These are phyloP conservation scores for Sipha flava DNA, from an alignment of 1,140 invertebrate genomes.

Conservation along the genomic window DNA sequence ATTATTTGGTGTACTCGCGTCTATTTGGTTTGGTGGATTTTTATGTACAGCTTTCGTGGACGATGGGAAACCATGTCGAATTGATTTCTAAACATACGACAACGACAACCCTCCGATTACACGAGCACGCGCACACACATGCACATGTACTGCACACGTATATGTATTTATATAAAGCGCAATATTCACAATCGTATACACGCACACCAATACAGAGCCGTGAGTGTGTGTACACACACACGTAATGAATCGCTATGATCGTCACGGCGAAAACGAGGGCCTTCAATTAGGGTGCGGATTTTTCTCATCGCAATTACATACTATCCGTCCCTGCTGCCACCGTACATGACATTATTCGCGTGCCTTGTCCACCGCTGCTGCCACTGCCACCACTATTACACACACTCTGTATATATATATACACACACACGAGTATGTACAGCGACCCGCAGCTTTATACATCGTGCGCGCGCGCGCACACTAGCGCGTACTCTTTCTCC, in stretches of 20 bases:
- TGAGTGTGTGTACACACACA: no score
- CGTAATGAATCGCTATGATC: background rate
- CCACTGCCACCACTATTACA: background rate
- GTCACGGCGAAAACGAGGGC: constrained; percentile 5
- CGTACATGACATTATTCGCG: background rate
- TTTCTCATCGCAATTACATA: background rate
- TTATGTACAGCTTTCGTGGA: background rate
- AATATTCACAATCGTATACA: no score
- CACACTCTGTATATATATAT: no score
- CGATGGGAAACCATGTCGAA: background rate
- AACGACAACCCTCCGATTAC: no score
- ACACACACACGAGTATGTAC: background rate
- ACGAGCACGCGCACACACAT: no score
- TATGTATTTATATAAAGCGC: no score
- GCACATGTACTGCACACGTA: no score
- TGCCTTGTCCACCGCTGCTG: background rate
- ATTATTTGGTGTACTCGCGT: no score
- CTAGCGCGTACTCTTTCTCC: background rate
- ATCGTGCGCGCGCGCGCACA: background rate
- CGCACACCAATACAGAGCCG: no score
- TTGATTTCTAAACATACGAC: background rate
- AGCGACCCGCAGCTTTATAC: background rate
- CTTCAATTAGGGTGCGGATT: constrained; percentile 12
- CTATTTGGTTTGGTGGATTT: no score
- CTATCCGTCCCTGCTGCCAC: background rate